Evolutionary conservation across 2,797 vertebrate species (phyloP).

Genomic region (Platalea minor): DNA sequence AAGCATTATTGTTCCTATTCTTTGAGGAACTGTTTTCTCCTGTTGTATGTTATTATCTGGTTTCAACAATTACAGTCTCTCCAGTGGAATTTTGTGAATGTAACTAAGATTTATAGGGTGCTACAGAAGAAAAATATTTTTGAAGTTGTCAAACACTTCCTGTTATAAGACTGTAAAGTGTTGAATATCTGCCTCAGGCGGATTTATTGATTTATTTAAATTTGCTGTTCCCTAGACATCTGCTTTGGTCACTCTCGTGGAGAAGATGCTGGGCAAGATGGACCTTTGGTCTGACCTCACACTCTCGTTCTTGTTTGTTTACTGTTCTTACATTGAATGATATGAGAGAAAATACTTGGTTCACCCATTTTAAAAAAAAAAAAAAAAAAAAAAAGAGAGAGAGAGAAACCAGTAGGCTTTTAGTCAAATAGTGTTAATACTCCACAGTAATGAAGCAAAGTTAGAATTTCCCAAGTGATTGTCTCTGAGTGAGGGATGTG

Average conservation of each 20-base stretch:
- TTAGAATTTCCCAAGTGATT: neutral
- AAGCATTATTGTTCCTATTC: neutral
- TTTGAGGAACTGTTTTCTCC: neutral
- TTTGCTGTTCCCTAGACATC: constrained; percentile 11
- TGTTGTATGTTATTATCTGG: neutral
- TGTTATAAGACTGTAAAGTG: constrained; percentile 41
- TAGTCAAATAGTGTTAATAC: neutral
- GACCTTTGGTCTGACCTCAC: neutral
- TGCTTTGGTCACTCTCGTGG: constrained; percentile 39
- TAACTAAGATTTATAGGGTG: constrained; percentile 22
- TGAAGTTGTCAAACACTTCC: constrained; percentile 48
- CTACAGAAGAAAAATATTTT: constrained; percentile 41
- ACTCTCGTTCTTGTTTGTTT: constrained; percentile 20
- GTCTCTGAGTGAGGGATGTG: neutral
- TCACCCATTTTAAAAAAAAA: neutral
- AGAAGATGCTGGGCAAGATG: constrained; percentile 12
- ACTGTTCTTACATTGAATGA: neutral
- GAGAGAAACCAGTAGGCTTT: neutral
- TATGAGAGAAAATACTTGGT: neutral
- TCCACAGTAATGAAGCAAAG: neutral
- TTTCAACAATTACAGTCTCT: neutral
- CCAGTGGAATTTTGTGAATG: neutral
- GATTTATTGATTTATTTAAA: constrained; percentile 54
- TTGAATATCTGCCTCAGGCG: constrained; percentile 41
- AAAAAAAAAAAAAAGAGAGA: neutral